A percentile compares a stretch with the other conserved stretches of the same genome.
Evolutionary conservation across 2,888 invertebrate genomes (phyloP).

Genomic region (Megastigmus dorsalis): DNA sequence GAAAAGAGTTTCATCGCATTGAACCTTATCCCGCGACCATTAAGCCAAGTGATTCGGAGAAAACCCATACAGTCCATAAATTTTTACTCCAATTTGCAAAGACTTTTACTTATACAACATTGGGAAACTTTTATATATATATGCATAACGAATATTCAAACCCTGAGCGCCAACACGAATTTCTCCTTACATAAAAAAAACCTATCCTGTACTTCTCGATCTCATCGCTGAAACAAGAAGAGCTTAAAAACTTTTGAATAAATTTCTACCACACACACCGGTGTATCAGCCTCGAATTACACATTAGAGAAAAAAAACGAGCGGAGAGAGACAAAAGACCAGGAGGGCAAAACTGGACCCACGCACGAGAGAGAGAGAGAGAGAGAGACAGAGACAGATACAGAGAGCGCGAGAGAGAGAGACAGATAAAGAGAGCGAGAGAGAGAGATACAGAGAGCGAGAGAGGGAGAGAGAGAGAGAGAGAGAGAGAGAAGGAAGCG

Average conservation of each 20-base stretch:
- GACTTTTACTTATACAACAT: too few species aligned
- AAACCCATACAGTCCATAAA: too few species aligned
- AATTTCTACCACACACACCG: too few species aligned
- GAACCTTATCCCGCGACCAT: too few species aligned
- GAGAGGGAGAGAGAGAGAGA: neutral
- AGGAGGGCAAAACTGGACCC: constrained; percentile 10
- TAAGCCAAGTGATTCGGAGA: too few species aligned
- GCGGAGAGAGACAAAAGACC: constrained; percentile 9
- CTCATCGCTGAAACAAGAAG: neutral
- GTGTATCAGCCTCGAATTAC: neutral
- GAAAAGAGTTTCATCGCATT: too few species aligned
- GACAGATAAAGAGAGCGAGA: neutral
- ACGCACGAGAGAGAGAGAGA: neutral
- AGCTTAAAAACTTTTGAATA: neutral
- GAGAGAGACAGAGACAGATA: neutral
- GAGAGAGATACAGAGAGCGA: neutral
- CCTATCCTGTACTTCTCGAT: constrained; percentile 1
- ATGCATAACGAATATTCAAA: too few species aligned
- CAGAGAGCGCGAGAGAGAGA: neutral
- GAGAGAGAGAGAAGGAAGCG: neutral
- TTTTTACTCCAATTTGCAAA: too few species aligned
- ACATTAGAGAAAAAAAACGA: too few species aligned
- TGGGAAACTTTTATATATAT: too few species aligned
- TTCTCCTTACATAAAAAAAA: too few species aligned
- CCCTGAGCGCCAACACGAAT: too few species aligned